Percentiles rank a stretch among this genome's conserved stretches.
Conservation (phyloP, 2,113 vertebrate species). For the Heteronetta atricapilla region DNA sequence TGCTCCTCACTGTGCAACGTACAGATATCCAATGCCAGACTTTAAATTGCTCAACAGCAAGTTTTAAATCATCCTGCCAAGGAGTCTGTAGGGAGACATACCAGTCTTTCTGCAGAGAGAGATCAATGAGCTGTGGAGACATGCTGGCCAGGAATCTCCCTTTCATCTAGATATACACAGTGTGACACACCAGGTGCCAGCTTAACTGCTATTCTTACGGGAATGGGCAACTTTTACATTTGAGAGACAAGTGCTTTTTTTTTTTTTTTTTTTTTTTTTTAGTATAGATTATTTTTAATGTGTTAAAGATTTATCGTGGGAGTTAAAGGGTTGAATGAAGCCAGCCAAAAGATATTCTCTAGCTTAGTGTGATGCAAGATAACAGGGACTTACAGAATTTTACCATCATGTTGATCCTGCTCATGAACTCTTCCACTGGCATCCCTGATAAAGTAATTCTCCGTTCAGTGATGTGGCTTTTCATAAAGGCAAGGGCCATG, state of each 20-base stretch:
- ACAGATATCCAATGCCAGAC: conserved; percentile 64
- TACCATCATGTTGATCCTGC: neutral
- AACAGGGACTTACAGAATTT: conserved; percentile 12
- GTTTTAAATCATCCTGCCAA: conserved; percentile 76
- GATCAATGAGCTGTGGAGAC: conserved; percentile 80
- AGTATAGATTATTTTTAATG: conserved; percentile 65
- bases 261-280: conserved; percentile 12
- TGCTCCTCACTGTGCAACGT: conserved; percentile 34
- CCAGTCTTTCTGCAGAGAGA: conserved; percentile 71
- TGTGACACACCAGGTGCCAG: conserved; percentile 67
- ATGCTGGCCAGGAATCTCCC: conserved; percentile 68
- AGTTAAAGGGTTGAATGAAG: conserved; percentile 65
- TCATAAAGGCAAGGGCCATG: neutral
- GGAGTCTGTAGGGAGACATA: conserved; percentile 74
- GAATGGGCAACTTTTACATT: conserved; percentile 46
- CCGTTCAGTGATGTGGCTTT: neutral
- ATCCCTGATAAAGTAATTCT: neutral
- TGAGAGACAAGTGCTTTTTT: neutral
- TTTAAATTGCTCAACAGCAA: conserved; percentile 73
- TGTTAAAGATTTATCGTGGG: conserved; percentile 35
- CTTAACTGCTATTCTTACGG: conserved; percentile 59
- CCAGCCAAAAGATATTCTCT: conserved; percentile 51
- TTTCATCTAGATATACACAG: conserved; percentile 73
- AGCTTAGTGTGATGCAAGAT: conserved; percentile 51
- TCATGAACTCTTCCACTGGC: conserved; percentile 28